These are phyloP conservation scores for Zaprionus camerounensis DNA, from an alignment of 1,140 invertebrate species.

Conservation along the genomic window DNA sequence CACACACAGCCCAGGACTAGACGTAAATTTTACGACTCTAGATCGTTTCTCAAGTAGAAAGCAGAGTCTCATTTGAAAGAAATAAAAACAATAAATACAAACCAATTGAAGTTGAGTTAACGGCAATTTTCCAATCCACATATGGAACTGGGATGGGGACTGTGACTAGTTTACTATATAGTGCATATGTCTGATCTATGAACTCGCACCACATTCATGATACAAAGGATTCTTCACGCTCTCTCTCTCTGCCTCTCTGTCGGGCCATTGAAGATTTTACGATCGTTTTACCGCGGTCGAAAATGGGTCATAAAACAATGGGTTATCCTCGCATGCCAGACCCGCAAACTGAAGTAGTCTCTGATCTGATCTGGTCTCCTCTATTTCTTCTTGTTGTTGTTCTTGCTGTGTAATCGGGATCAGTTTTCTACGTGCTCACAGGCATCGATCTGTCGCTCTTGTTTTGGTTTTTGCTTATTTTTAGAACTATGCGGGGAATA, in stretches of 20 bases:
- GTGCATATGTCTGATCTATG: constrained; percentile 28
- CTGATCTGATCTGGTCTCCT: neutral
- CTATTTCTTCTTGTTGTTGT: neutral
- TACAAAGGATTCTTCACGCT: constrained; percentile 80
- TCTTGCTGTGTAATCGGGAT: neutral
- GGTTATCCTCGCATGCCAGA: constrained; percentile 62
- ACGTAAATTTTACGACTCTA: constrained; percentile 60
- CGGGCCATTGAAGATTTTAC: constrained; percentile 63
- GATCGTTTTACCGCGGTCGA: constrained; percentile 75
- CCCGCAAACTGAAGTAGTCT: constrained; percentile 12
- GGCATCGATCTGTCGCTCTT: constrained; percentile 30
- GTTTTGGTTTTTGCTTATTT: constrained; percentile 69
- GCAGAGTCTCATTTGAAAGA: constrained; percentile 78
- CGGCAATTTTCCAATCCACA: constrained; percentile 36
- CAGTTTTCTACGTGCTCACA: constrained; percentile 1
- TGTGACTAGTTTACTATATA: constrained; percentile 15
- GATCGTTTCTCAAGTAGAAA: constrained; percentile 69
- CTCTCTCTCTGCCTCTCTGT: constrained; percentile 35
- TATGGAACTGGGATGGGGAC: constrained; percentile 26
- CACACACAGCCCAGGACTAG: constrained; percentile 42
- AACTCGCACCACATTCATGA: constrained; percentile 31
- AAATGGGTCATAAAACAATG: constrained; percentile 81
- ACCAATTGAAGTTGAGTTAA: constrained; percentile 65
- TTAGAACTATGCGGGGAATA: constrained; percentile 77
- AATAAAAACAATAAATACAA: constrained; percentile 75